A percentile compares a stretch with the other conserved stretches of the same genome.
These are phyloP conservation scores for Drosophila biarmipes DNA, from an alignment of 1,140 invertebrate genomes.

Conservation along the genomic window DNA sequence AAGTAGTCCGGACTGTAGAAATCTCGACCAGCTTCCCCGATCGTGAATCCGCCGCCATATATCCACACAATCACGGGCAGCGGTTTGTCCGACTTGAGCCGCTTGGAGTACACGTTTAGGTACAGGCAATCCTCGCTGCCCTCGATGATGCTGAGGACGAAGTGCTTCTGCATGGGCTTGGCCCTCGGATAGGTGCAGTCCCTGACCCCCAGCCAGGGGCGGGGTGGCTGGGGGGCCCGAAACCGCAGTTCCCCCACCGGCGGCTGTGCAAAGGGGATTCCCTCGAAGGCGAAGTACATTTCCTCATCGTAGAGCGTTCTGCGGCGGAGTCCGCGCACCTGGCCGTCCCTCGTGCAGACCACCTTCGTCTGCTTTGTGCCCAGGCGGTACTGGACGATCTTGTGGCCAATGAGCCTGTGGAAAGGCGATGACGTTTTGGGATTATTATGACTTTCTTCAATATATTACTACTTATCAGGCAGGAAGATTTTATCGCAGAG, in stretches of 20 bases:
- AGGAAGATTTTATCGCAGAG: too few relatives aligned
- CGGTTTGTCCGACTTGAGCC: constrained; percentile 55
- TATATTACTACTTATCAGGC: not conserved
- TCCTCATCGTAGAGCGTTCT: constrained; percentile 66
- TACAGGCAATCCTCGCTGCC: constrained; percentile 79
- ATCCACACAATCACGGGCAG: constrained; percentile 89
- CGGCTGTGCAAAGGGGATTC: constrained; percentile 89
- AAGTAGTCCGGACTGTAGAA: constrained; percentile 88
- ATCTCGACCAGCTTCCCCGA: constrained; percentile 84
- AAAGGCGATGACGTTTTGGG: too few relatives aligned
- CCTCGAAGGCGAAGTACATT: constrained; percentile 83
- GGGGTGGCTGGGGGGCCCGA: constrained; percentile 85
- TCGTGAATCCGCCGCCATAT: constrained; percentile 88
- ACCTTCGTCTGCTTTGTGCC: constrained; percentile 53
- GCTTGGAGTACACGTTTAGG: constrained; percentile 74
- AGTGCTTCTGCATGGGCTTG: constrained; percentile 67
- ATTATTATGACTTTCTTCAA: too few relatives aligned
- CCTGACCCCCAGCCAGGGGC: constrained; percentile 85
- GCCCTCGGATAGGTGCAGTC: constrained; percentile 73
- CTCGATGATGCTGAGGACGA: constrained; percentile 52
- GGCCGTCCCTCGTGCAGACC: constrained; percentile 52
- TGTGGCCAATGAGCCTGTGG: constrained; percentile 59
- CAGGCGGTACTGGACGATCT: constrained; percentile 63
- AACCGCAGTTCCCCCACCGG: constrained; percentile 88
- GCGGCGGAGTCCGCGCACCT: constrained; percentile 57